Evolutionary conservation across 2,888 invertebrate genomes (phyloP).

Genomic region (Parthenolecanium corni): DNA sequence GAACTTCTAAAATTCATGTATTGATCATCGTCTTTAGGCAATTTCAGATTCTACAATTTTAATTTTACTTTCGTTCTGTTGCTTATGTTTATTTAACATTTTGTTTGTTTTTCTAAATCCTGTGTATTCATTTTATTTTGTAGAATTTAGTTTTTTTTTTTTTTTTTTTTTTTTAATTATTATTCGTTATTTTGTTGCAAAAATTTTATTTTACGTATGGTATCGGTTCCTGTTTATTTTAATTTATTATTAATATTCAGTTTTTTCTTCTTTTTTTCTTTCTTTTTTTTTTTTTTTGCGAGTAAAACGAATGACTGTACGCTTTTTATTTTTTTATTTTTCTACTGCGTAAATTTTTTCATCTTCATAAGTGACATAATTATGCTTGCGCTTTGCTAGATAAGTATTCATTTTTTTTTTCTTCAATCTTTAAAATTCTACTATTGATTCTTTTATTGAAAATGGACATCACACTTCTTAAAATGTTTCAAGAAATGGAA

Average conservation of each 20-base stretch:
- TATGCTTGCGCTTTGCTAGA: too few species aligned
- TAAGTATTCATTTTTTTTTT: too few species aligned
- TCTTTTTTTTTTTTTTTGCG: not conserved
- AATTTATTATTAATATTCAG: not conserved
- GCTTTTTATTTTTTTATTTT: not conserved
- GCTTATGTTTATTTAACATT: slow-evolving; percentile 13
- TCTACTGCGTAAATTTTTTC: not conserved
- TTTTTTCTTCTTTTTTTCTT: not conserved
- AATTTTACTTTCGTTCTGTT: not conserved
- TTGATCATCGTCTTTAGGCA: too few species aligned
- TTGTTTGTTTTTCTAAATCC: not conserved
- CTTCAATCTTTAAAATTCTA: too few species aligned
- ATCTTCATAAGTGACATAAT: too few species aligned
- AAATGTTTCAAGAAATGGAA: too few species aligned
- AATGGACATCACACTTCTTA: too few species aligned
- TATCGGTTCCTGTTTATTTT: slow-evolving; percentile 11
- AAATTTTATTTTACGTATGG: slow-evolving; percentile 1
- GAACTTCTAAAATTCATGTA: too few species aligned
- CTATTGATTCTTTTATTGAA: too few species aligned
- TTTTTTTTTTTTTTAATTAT: slow-evolving; percentile 7
- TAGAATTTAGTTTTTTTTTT: not conserved
- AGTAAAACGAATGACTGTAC: not conserved
- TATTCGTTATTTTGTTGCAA: slow-evolving; percentile 8
- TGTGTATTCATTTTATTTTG: too few species aligned
- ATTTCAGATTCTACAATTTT: too few species aligned